Evolutionary conservation across 2,797 vertebrate species (phyloP), one percentile per base, ranked within the genome.

Genomic region (Siniperca scherzeri): DNA sequence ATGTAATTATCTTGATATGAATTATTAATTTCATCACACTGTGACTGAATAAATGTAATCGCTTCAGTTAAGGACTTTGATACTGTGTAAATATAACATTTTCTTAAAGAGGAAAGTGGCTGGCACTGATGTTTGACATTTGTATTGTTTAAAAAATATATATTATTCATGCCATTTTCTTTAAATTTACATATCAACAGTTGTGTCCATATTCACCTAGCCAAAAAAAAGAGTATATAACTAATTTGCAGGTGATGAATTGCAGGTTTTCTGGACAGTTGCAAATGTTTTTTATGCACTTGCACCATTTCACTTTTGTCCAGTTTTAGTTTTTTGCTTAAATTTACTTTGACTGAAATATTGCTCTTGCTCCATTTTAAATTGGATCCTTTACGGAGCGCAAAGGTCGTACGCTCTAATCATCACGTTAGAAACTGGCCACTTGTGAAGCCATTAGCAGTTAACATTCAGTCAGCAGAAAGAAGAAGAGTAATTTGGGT

Each of bases 21-120:
- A 92, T 93, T 81, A 93, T 92, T 92, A 88, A 92, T 91, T 91
- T 83, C 61, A 70, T 83, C 85, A 79, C 78, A 61, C 40, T 80
- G 74, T n/a, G 77, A 88, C 62, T 78, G 81, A 74, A 84, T 76
- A 81, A 87, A 92, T 87, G 61, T 61, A 81, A 80, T 68, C 75
- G 40, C 76, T 65, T 68, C 19, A 52, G 74, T 74, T 68, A 73
- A 79, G 60, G 59, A 73, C 78, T 70, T 71, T 30, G 52, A 84
- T 59, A 16, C 55, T 19, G 70, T 19, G 33, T 60, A 74, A 74
- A 77, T 38, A 50, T 68, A 53, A 4, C 27, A 69, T 65, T 61
- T 66, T 64, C 30, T 50, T 13, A 22, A 3, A 16, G 17, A 25
- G 21, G 3, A 59, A 46, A 30, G 55, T 46, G 9, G 56, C 33